A percentile compares a stretch with the other conserved stretches of the same genome.
phyloP scores from a whole-genome alignment of 2,888 invertebrate species.

The Dromius quadrimaculatus region DNA sequence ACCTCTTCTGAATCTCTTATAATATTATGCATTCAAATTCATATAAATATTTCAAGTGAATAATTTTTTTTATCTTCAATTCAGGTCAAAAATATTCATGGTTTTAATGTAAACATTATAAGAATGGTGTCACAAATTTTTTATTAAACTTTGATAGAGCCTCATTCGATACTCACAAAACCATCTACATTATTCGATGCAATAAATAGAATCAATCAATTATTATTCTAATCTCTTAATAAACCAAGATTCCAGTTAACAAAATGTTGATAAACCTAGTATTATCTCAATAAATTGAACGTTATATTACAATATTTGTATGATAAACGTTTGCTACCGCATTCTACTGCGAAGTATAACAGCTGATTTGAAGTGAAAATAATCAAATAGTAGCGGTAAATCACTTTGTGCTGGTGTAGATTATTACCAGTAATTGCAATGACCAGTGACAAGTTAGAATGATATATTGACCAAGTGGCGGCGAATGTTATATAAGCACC shows the following conservation, averaged over 20 bases:
- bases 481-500: conserved; percentile 29
- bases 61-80: no score
- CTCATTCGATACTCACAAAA: no score
- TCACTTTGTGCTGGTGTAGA: conserved; percentile 41
- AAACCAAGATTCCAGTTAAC: conserved; percentile 8
- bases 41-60: no score
- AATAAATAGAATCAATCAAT: conserved; percentile 17
- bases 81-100: no score
- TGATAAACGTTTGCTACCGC: conserved; percentile 21
- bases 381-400: conserved; percentile 45
- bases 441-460: conserved; percentile 46
- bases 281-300: conserved; percentile 21
- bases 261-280: conserved; percentile 7
- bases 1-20: no score
- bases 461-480: conserved; percentile 33
- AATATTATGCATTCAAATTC: no score
- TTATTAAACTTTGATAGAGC: no score
- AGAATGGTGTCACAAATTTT: no score
- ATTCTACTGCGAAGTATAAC: conserved; percentile 25
- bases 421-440: conserved; percentile 51
- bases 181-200: not conserved
- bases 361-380: conserved; percentile 46
- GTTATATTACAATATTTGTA: conserved; percentile 19
- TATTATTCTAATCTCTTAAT: conserved; percentile 30
- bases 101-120: no score